Evolutionary conservation across 2,113 vertebrate genomes (phyloP).

Genomic region (Phodopus roborovskii): DNA sequence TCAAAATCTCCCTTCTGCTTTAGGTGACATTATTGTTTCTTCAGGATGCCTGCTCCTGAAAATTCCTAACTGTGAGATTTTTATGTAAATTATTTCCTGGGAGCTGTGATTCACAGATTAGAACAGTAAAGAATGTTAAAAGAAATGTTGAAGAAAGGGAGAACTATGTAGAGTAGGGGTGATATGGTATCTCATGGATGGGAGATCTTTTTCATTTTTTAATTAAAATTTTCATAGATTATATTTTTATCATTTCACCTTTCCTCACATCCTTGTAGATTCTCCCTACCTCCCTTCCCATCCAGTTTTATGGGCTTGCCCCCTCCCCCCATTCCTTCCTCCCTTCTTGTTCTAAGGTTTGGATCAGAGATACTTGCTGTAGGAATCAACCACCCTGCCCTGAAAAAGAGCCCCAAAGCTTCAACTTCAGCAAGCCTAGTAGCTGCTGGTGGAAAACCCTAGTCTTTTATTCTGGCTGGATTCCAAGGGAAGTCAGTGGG

Average conservation of each 20-base stretch:
- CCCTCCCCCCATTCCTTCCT: background rate
- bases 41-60: background rate
- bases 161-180: background rate
- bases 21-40: conserved; percentile 19
- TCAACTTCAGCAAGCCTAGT: conserved; percentile 13
- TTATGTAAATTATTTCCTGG: background rate
- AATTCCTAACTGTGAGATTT: background rate
- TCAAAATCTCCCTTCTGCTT: background rate
- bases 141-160: background rate
- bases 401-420: background rate
- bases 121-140: background rate
- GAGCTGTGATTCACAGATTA: background rate
- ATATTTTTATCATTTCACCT: background rate
- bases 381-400: conserved; percentile 1
- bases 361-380: conserved; percentile 1
- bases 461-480: conserved; percentile 57
- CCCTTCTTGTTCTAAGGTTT: background rate
- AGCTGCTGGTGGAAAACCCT: conserved; percentile 46
- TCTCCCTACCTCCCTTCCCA: background rate
- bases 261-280: background rate
- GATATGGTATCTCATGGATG: background rate
- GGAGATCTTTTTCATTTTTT: background rate
- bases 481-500: conserved; percentile 49
- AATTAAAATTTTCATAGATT: background rate
- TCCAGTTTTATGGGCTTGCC: background rate